These are phyloP conservation scores for Stigmatopora nigra DNA, from an alignment of 2,113 vertebrate genomes.

Conservation along the genomic window DNA sequence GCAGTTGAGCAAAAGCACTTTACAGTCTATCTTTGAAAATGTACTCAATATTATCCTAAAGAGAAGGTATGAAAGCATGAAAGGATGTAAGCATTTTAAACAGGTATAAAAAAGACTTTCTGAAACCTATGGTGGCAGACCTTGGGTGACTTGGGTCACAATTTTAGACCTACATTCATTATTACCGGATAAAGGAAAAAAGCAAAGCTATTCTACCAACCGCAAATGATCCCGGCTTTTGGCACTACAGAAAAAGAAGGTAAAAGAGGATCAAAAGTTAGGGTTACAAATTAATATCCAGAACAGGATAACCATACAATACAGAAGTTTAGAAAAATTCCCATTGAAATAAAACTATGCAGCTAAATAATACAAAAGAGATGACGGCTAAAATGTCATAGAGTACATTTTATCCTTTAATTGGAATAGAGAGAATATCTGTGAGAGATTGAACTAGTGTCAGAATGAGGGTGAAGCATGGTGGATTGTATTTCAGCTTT, in stretches of 20 bases:
- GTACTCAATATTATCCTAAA: not conserved
- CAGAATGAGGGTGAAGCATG: slow-evolving; percentile 50
- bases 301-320: slow-evolving; percentile 9
- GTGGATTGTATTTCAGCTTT: slow-evolving; percentile 33
- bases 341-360: not conserved
- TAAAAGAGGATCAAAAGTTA: slow-evolving; percentile 17
- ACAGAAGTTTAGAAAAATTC: slow-evolving; percentile 16
- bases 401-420: slow-evolving; percentile 48
- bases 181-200: slow-evolving; percentile 9
- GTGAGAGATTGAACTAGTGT: slow-evolving; percentile 26
- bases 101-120: not conserved
- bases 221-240: slow-evolving; percentile 20
- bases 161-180: slow-evolving; percentile 8
- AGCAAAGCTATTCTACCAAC: slow-evolving; percentile 13
- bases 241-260: slow-evolving; percentile 20
- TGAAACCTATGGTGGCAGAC: not conserved
- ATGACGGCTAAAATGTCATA: slow-evolving; percentile 30
- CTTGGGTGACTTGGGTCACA: slow-evolving; percentile 14
- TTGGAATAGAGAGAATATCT: slow-evolving; percentile 41
- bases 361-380: slow-evolving; percentile 29
- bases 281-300: slow-evolving; percentile 13
- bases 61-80: not conserved
- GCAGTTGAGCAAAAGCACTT: slow-evolving; percentile 21
- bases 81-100: not conserved
- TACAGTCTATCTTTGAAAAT: slow-evolving; percentile 24